Conservation (phyloP, 1,140 invertebrate genomes). For the Carcinoscorpius rotundicauda region DNA sequence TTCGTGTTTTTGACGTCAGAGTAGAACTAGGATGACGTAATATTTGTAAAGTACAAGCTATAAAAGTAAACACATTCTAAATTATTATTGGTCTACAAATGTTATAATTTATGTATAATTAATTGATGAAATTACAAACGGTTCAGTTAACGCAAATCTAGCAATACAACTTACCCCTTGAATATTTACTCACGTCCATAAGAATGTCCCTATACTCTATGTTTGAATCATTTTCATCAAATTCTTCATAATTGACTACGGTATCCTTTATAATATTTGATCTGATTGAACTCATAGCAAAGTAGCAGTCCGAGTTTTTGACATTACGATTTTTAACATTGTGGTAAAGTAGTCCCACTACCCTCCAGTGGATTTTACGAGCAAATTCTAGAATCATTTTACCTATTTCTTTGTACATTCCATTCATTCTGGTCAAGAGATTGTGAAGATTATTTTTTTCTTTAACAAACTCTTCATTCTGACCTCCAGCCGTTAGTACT, state of each 20-base stretch:
- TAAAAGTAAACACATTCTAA: too few relatives aligned
- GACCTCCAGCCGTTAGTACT: slow-evolving; percentile 67
- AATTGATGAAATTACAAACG: too few relatives aligned
- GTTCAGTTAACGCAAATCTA: too few relatives aligned
- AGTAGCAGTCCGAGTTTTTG: slow-evolving; percentile 58
- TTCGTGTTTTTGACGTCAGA: too few relatives aligned
- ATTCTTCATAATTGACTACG: slow-evolving; percentile 42
- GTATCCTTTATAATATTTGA: slow-evolving; percentile 42
- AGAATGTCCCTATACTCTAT: slow-evolving; percentile 49
- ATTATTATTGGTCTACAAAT: too few relatives aligned
- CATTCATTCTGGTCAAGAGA: slow-evolving; percentile 72
- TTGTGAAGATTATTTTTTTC: slow-evolving; percentile 50
- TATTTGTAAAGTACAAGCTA: too few relatives aligned
- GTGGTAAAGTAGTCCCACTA: slow-evolving; percentile 35
- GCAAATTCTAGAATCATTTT: slow-evolving; percentile 51
- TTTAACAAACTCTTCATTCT: slow-evolving; percentile 63
- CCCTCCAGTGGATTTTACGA: slow-evolving; percentile 54
- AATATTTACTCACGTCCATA: slow-evolving; percentile 46
- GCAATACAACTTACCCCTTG: slow-evolving; percentile 57
- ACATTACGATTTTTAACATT: slow-evolving; percentile 25
- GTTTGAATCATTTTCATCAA: slow-evolving; percentile 41
- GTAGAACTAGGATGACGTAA: too few relatives aligned
- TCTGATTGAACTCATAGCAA: slow-evolving; percentile 54
- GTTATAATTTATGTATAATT: too few relatives aligned
- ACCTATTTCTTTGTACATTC: slow-evolving; percentile 50